Evolutionary conservation across 2,113 vertebrate genomes (phyloP), one percentile per base, ranked within the genome.

Genomic region (Channa argus): DNA sequence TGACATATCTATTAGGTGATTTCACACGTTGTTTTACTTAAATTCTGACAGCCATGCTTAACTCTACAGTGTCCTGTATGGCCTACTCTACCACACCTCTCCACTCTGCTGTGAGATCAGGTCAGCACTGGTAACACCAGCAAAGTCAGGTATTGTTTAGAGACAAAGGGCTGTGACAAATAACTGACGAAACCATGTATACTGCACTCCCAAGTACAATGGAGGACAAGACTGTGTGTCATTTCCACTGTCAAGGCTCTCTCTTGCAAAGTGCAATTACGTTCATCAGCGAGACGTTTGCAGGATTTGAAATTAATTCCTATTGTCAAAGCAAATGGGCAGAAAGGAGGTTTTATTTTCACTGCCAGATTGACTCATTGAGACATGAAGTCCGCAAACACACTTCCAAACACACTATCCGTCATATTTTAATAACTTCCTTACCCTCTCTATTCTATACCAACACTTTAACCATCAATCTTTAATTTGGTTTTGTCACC

Each of bases 281-380:
- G 38, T 64, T 88, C 86, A 89, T 88, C 71, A 67, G 51, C 49
- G 81, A 84, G 71, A 81, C 58, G 12, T 79, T 70, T 3, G 47
- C 39, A 24, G 69, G 69, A 86, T 82, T 85, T 86, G 79, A 87
- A 87, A 87, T 90, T 55, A 82, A 89, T 92, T 85, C 78, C 74
- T 39, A 77, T 87, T 92, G 86, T 90, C 71, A 86, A 24, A 60
- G 64, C 47, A 74, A 82, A 79, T 66, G 73, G 80, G 39, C 53
- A 14, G 2, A 52, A 45, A 44, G 7, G n/a, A 58, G 10, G 6
- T 36, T 43, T 33, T 13, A 33, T 39, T 14, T 65, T 34, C 11
- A 6, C 47, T 5, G 9, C 13, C 2, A 2, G 59, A 59, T 69
- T 81, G 71, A 72, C 63, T 83, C 75, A 62, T 72, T 39, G 50